Conservation (phyloP, 2,113 vertebrate genomes). For the Ochotona princeps region DNA sequence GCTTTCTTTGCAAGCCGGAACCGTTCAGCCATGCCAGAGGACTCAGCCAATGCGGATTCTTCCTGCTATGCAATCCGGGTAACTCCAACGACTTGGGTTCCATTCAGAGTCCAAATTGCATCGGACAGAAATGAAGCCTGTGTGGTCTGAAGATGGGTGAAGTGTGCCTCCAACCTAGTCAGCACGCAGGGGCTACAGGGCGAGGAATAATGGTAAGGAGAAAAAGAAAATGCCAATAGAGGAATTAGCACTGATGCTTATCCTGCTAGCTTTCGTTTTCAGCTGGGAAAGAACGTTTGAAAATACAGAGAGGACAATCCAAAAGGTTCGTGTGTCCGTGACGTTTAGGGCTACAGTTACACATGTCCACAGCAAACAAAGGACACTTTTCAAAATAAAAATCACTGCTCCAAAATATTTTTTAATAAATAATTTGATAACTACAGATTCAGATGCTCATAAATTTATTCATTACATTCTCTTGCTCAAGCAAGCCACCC, state of each 20-base stretch:
- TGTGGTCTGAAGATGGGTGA: background rate
- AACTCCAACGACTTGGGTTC: background rate
- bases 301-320: conserved; percentile 19
- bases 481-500: conserved; percentile 57
- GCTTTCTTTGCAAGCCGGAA: background rate
- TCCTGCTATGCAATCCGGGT: background rate
- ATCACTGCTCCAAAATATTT: conserved; percentile 50
- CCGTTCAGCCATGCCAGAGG: background rate
- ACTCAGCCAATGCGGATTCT: background rate
- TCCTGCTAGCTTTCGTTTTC: conserved; percentile 54
- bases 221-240: conserved; percentile 7
- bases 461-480: conserved; percentile 59
- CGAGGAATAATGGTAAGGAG: background rate
- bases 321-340: background rate
- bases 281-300: conserved; percentile 54
- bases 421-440: conserved; percentile 57
- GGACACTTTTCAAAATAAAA: conserved; percentile 59
- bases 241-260: conserved; percentile 19
- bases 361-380: conserved; percentile 49
- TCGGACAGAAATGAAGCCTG: background rate
- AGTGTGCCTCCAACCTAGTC: conserved; percentile 21
- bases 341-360: background rate
- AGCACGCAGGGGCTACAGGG: background rate
- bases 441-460: conserved; percentile 55
- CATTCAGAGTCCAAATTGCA: background rate